These are phyloP conservation scores for Cryptus armator DNA, from an alignment of 2,888 invertebrate species.

Conservation along the genomic window DNA sequence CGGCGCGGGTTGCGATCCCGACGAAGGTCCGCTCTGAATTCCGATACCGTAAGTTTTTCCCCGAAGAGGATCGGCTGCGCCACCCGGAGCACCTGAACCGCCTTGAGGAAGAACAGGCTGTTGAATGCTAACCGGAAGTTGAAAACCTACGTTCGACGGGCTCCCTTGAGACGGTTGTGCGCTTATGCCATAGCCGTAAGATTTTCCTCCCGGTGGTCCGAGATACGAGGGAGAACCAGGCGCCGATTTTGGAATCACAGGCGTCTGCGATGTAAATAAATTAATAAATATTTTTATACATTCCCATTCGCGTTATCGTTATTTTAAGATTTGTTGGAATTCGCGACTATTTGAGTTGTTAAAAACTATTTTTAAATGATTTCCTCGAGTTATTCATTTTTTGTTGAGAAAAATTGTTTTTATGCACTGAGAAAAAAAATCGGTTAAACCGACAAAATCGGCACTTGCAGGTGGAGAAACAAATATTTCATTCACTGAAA, in stretches of 20 bases:
- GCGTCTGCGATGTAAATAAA: not conserved
- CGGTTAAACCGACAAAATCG: no score
- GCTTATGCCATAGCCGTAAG: conserved; percentile 18
- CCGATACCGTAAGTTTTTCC: conserved; percentile 68
- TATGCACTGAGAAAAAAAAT: no score
- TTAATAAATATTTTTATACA: not conserved
- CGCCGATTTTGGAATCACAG: conserved; percentile 15
- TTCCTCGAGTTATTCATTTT: no score
- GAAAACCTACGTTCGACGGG: not conserved
- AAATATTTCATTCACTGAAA: no score
- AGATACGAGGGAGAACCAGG: not conserved
- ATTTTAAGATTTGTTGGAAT: not conserved
- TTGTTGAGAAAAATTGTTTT: no score
- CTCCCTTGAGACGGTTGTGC: not conserved
- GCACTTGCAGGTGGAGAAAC: no score
- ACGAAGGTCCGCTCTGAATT: conserved; percentile 47
- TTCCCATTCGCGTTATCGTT: not conserved
- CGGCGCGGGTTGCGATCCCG: not conserved
- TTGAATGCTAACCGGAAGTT: conserved; percentile 58
- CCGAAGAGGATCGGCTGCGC: conserved; percentile 49
- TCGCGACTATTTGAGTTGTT: no score
- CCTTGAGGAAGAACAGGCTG: conserved; percentile 24
- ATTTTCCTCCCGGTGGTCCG: not conserved
- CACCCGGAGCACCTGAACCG: not conserved
- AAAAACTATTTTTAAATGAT: no score